These are phyloP conservation scores for Piaya cayana DNA, from an alignment of 2,113 vertebrate species.

Conservation along the genomic window DNA sequence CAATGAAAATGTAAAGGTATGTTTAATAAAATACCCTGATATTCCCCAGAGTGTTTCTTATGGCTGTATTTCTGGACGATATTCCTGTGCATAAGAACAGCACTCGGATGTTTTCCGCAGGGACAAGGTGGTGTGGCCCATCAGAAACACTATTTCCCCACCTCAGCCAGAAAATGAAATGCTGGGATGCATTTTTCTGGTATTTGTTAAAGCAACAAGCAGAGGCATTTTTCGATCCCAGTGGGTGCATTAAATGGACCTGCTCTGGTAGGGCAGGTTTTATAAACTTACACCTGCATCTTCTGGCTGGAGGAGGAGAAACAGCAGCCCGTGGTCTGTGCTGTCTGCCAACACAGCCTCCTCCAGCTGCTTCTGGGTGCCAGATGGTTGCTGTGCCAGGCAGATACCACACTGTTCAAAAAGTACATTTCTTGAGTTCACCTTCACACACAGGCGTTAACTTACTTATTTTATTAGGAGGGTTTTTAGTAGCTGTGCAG, in stretches of 20 bases:
- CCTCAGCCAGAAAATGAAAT: neutral
- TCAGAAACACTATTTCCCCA: neutral
- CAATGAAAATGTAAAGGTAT: neutral
- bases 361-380: accelerated
- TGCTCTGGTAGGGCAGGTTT: neutral
- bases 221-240: neutral
- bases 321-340: accelerated
- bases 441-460: neutral
- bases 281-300: neutral
- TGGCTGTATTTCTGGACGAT: neutral
- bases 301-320: neutral
- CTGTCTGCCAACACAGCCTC: neutral
- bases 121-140: neutral
- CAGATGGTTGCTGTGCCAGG: neutral
- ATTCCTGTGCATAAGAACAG: neutral
- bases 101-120: neutral
- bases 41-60: neutral
- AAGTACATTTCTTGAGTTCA: neutral
- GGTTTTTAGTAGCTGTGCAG: neutral
- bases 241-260: neutral
- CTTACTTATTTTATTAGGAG: neutral
- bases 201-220: neutral
- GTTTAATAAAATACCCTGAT: conserved; percentile 6
- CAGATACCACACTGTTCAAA: neutral
- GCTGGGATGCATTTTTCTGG: neutral